phyloP scores from a whole-genome alignment of 2,797 vertebrate genomes.

The Dicrostonyx torquatus region DNA sequence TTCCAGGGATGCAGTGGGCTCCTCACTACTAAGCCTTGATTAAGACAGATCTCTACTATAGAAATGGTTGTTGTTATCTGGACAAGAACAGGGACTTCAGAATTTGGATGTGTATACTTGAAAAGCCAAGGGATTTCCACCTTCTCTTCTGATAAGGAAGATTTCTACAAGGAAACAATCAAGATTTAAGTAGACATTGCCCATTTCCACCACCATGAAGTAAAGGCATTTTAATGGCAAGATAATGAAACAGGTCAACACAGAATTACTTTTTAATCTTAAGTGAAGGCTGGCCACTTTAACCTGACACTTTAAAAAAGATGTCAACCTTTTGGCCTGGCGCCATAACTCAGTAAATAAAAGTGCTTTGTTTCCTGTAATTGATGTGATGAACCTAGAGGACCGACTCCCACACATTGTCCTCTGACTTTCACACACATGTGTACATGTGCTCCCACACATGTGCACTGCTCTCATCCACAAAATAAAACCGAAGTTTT shows the following conservation, averaged over 20 bases:
- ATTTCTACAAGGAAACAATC: background rate
- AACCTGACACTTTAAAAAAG: background rate
- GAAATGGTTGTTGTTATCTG: background rate
- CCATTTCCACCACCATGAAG: background rate
- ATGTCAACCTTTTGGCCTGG: background rate
- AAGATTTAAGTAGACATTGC: background rate
- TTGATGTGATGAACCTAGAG: no score
- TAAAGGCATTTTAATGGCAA: background rate
- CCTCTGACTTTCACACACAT: no score
- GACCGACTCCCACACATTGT: no score
- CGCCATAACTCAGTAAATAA: background rate
- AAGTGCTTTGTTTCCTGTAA: background rate
- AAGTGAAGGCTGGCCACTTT: background rate
- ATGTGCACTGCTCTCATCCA: background rate
- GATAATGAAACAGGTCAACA: background rate
- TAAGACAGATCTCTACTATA: background rate
- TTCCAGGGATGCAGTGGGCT: background rate
- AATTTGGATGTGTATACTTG: background rate
- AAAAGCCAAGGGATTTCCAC: background rate
- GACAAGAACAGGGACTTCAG: background rate
- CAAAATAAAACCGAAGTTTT: background rate
- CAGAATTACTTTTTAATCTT: background rate
- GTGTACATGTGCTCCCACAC: no score
- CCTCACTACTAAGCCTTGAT: background rate
- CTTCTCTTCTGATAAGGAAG: background rate